Conservation (phyloP, 2,113 vertebrate genomes). For the Malurus alboscapulatus region DNA sequence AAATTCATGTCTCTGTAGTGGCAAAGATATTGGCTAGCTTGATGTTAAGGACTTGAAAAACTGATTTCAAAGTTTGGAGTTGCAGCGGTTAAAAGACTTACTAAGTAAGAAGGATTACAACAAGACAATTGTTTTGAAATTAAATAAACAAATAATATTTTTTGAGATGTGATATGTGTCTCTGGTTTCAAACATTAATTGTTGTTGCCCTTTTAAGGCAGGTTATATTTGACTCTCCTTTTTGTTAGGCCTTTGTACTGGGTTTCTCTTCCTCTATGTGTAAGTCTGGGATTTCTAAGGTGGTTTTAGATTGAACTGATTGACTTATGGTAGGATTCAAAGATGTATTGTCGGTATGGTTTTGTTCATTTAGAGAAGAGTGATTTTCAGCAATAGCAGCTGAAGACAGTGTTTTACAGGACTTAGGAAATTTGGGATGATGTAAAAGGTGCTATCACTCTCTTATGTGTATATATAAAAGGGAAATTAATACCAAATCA, state of each 20-base stretch:
- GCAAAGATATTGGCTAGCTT: background rate
- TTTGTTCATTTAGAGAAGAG: background rate
- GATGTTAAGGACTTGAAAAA: background rate
- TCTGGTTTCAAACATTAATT: background rate
- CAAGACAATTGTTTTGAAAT: background rate
- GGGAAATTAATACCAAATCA: background rate
- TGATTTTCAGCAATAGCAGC: background rate
- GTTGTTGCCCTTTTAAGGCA: background rate
- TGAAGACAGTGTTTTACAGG: background rate
- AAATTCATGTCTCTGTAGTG: background rate
- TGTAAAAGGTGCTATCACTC: background rate
- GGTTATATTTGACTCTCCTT: background rate
- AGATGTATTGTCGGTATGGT: background rate
- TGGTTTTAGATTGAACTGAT: background rate
- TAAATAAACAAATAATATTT: background rate
- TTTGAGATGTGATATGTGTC: background rate
- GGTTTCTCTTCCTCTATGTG: background rate
- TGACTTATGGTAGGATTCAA: background rate
- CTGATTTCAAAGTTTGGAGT: background rate
- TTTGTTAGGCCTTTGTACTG: background rate
- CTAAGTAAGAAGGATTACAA: background rate
- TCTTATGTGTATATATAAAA: background rate
- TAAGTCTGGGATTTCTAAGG: background rate
- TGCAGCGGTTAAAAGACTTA: background rate
- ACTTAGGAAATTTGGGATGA: background rate